A percentile compares a stretch with the other conserved stretches of the same genome.
These are phyloP conservation scores for Scaeva pyrastri DNA, from an alignment of 2,888 invertebrate species.

Conservation along the genomic window DNA sequence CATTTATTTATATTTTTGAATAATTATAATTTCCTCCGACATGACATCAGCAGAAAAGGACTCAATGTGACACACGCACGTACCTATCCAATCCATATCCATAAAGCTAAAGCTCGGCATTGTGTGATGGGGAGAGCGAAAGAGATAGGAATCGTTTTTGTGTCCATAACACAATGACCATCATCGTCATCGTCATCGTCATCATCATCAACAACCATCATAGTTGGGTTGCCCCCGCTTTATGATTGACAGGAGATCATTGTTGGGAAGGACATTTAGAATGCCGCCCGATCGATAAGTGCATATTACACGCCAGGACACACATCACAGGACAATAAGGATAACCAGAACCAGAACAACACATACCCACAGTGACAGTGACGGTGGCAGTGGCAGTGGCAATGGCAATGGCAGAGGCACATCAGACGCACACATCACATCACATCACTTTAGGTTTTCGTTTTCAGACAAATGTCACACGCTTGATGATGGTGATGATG, in stretches of 20 bases:
- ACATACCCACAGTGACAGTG: too few species aligned
- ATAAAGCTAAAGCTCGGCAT: neutral
- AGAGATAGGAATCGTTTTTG: conserved; percentile 62
- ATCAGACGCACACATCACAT: conserved; percentile 25
- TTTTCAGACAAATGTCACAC: conserved; percentile 50
- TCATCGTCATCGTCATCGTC: conserved; percentile 23
- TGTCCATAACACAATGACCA: conserved; percentile 65
- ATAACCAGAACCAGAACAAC: conserved; percentile 35
- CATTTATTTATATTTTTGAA: conserved; percentile 74
- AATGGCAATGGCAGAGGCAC: neutral
- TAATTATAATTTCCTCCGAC: conserved; percentile 69
- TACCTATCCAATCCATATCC: neutral
- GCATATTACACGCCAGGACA: conserved; percentile 74
- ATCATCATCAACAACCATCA: neutral
- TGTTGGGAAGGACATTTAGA: conserved; percentile 73
- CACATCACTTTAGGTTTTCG: conserved; percentile 13
- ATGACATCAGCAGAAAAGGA: conserved; percentile 71
- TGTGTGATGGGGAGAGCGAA: neutral
- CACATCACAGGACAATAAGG: conserved; percentile 69
- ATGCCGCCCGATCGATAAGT: conserved; percentile 72
- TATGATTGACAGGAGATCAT: conserved; percentile 75
- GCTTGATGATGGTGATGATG: conserved; percentile 32
- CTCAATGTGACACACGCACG: conserved; percentile 40
- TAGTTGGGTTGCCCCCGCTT: conserved; percentile 29
- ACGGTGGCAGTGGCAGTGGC: too few species aligned